Percentiles rank a stretch among this genome's conserved stretches.
Conservation (phyloP, 2,797 vertebrate genomes). For the Pelobates cultripes region DNA sequence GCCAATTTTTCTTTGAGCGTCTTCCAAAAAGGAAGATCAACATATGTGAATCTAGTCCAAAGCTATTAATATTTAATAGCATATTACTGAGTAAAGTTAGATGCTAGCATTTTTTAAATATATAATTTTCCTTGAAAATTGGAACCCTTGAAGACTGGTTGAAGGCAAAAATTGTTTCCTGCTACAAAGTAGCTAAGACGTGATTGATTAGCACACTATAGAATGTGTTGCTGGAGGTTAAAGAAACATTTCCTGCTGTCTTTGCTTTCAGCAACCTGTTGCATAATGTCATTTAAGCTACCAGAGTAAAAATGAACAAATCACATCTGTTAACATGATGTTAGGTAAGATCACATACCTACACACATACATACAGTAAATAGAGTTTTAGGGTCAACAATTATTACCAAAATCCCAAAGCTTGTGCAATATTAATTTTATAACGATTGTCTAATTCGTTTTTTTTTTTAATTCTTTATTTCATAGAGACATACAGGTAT, state of each 20-base stretch:
- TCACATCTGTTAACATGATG: constrained; percentile 72
- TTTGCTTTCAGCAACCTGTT: constrained; percentile 34
- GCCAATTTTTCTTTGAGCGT: constrained; percentile 74
- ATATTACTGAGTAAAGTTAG: constrained; percentile 59
- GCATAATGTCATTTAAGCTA: constrained; percentile 19
- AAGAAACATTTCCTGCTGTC: constrained; percentile 30
- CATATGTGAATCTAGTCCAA: constrained; percentile 76
- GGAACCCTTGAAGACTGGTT: constrained; percentile 50
- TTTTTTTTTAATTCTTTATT: no score
- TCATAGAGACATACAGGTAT: no score
- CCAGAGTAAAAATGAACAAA: constrained; percentile 10
- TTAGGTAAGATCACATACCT: constrained; percentile 69
- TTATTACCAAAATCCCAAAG: no score
- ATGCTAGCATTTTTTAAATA: constrained; percentile 60
- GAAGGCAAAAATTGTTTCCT: constrained; percentile 40
- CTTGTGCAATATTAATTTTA: no score
- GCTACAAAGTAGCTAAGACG: constrained; percentile 40
- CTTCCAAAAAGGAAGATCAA: constrained; percentile 79
- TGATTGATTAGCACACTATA: constrained; percentile 40
- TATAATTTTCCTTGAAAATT: constrained; percentile 56
- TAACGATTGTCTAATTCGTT: no score
- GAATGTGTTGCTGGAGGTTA: constrained; percentile 37
- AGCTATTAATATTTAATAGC: constrained; percentile 79
- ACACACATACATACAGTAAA: background rate
- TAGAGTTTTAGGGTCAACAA: no score